Conservation (phyloP, 2,113 vertebrate genomes). For the Morone chrysops region DNA sequence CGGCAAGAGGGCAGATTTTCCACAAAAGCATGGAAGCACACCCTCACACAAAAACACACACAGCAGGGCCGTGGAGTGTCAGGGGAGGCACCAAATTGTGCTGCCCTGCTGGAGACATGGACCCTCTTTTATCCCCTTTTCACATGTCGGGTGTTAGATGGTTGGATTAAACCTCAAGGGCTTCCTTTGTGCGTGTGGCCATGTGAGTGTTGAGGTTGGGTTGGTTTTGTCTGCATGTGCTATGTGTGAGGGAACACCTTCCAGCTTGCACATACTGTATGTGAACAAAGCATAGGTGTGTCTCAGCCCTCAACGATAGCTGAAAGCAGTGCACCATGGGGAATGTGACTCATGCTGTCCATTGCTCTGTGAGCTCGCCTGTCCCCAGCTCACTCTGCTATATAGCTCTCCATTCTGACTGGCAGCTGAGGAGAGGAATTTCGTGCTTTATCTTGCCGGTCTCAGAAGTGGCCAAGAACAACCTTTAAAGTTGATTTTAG, state of each 20-base stretch:
- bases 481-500: slow-evolving; percentile 62
- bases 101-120: slow-evolving; percentile 55
- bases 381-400: slow-evolving; percentile 36
- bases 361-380: slow-evolving; percentile 30
- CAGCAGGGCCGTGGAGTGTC: slow-evolving; percentile 52
- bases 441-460: slow-evolving; percentile 51
- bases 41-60: slow-evolving; percentile 59
- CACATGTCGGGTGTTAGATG: slow-evolving; percentile 53
- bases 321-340: slow-evolving; percentile 43
- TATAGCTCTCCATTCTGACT: slow-evolving; percentile 55
- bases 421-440: slow-evolving; percentile 37
- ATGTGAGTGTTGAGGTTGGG: slow-evolving; percentile 17
- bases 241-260: not conserved
- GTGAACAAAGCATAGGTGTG: slow-evolving; percentile 18
- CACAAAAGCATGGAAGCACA: slow-evolving; percentile 57
- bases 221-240: not conserved
- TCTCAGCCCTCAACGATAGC: slow-evolving; percentile 26
- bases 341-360: slow-evolving; percentile 42
- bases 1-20: slow-evolving; percentile 71
- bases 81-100: slow-evolving; percentile 57
- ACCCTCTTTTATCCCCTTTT: slow-evolving; percentile 62
- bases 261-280: not conserved
- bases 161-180: slow-evolving; percentile 52
- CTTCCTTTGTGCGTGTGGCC: slow-evolving; percentile 34
- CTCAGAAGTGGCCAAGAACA: slow-evolving; percentile 59